phyloP scores from a whole-genome alignment of 2,797 vertebrate genomes.

The Clamator glandarius region DNA sequence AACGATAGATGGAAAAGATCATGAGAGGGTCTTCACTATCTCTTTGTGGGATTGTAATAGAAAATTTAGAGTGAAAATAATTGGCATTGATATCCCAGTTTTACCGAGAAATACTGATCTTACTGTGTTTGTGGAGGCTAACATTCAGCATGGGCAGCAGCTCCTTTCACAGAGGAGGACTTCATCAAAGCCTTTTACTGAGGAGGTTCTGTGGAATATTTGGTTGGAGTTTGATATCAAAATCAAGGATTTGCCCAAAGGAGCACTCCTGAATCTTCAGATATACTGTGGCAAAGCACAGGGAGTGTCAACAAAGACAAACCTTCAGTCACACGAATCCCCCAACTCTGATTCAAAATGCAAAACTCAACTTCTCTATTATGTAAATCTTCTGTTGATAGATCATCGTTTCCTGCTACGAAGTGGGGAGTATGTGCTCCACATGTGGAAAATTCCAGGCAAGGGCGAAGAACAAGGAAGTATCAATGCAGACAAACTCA shows the following conservation, averaged over 20 bases:
- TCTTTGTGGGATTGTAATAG: slow-evolving; percentile 98
- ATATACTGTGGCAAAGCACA: slow-evolving; percentile 91
- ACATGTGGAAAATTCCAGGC: slow-evolving; percentile 98
- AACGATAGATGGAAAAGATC: slow-evolving; percentile 94
- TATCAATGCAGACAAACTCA: slow-evolving; percentile 96
- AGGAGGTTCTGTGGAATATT: slow-evolving; percentile 95
- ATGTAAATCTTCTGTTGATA: slow-evolving; percentile 94
- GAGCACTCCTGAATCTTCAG: slow-evolving; percentile 93
- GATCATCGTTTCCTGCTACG: slow-evolving; percentile 95
- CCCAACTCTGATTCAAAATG: slow-evolving; percentile 80
- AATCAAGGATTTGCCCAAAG: slow-evolving; percentile 95
- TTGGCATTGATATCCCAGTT: slow-evolving; percentile 93
- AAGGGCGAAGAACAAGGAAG: slow-evolving; percentile 95
- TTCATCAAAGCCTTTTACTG: slow-evolving; percentile 88
- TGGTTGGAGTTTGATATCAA: slow-evolving; percentile 97
- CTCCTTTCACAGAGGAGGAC: slow-evolving; percentile 93
- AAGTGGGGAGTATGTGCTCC: slow-evolving; percentile 94
- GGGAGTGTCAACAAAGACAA: slow-evolving; percentile 77
- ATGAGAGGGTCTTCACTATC: slow-evolving; percentile 94
- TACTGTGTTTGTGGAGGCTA: slow-evolving; percentile 93
- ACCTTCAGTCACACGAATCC: slow-evolving; percentile 77
- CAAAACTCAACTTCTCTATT: slow-evolving; percentile 94
- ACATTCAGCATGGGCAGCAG: slow-evolving; percentile 96
- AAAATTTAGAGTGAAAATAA: slow-evolving; percentile 93
- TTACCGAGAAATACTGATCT: slow-evolving; percentile 91